Percentiles rank a stretch among this genome's conserved stretches.
Evolutionary conservation across 2,113 vertebrate genomes (phyloP).

Genomic region (Malurus cyaneus): DNA sequence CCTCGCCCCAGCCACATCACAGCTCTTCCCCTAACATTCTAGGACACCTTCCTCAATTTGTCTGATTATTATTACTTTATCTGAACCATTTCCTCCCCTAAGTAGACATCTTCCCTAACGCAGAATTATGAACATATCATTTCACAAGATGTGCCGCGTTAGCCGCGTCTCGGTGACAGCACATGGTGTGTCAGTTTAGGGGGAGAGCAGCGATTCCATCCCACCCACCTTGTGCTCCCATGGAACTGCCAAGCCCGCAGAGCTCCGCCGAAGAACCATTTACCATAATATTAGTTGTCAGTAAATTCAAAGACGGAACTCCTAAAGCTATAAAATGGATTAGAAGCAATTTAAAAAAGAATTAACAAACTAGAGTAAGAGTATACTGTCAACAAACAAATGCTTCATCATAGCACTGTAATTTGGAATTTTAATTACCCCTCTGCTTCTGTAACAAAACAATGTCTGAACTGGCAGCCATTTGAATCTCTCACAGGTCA

Average conservation of each 20-base stretch:
- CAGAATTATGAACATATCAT: slow-evolving; percentile 38
- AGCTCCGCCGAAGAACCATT: slow-evolving; percentile 71
- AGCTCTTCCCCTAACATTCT: neutral
- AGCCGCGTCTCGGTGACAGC: slow-evolving; percentile 33
- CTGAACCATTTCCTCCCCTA: slow-evolving; percentile 28
- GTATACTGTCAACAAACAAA: slow-evolving; percentile 90
- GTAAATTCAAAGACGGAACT: slow-evolving; percentile 81
- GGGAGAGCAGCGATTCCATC: slow-evolving; percentile 49
- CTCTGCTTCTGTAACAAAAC: slow-evolving; percentile 88
- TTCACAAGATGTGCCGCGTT: slow-evolving; percentile 58
- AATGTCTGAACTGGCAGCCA: slow-evolving; percentile 89
- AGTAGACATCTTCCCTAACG: slow-evolving; percentile 37
- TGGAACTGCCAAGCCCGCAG: slow-evolving; percentile 60
- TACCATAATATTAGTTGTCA: slow-evolving; percentile 82
- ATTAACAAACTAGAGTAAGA: slow-evolving; percentile 88
- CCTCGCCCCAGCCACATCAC: neutral
- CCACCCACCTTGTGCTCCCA: slow-evolving; percentile 76
- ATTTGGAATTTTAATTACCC: slow-evolving; percentile 90
- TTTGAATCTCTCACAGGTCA: slow-evolving; percentile 91
- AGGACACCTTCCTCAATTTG: slow-evolving; percentile 64
- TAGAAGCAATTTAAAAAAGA: slow-evolving; percentile 86
- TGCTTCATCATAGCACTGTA: slow-evolving; percentile 87
- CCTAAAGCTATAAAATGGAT: slow-evolving; percentile 87
- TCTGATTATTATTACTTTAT: slow-evolving; percentile 51
- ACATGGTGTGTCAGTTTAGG: slow-evolving; percentile 53